phyloP scores from a whole-genome alignment of 64 coral and sea anemone species.

The Porites australiensis region DNA sequence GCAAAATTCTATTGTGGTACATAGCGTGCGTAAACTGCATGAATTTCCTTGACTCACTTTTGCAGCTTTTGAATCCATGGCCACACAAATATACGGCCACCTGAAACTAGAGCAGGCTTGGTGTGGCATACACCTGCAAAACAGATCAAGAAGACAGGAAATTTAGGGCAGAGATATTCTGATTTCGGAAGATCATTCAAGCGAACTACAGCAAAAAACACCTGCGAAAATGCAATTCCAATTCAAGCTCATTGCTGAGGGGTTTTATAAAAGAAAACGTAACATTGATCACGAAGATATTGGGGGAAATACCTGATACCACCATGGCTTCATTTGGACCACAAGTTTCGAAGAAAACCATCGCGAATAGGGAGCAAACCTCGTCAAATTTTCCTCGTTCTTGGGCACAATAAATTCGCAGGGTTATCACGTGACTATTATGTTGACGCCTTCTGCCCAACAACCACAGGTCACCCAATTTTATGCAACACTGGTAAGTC shows the following conservation, averaged over 20 bases:
- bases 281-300: background rate
- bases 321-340: slow-evolving; percentile 99
- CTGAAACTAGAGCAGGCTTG: slow-evolving; percentile 86
- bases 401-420: slow-evolving; percentile 63
- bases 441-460: slow-evolving; percentile 3
- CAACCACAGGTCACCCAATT: too few relatives aligned
- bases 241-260: background rate
- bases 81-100: slow-evolving; percentile 97
- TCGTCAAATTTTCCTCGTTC: slow-evolving; percentile 18
- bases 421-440: slow-evolving; percentile 37
- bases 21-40: background rate
- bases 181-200: slow-evolving; percentile 15
- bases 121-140: slow-evolving; percentile 86
- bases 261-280: background rate
- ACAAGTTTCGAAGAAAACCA: slow-evolving; percentile 98
- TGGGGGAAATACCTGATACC: slow-evolving; percentile 82
- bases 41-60: slow-evolving; percentile 61
- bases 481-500: background rate
- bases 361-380: slow-evolving; percentile 36
- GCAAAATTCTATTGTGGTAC: background rate
- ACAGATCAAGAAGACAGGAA: background rate
- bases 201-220: slow-evolving; percentile 12
- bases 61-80: slow-evolving; percentile 92
- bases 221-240: slow-evolving; percentile 30
- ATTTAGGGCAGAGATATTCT: background rate